A percentile compares a stretch with the other conserved stretches of the same genome.
Conservation (phyloP, 2,888 invertebrate genomes). For the Melinopterus prodromus region DNA sequence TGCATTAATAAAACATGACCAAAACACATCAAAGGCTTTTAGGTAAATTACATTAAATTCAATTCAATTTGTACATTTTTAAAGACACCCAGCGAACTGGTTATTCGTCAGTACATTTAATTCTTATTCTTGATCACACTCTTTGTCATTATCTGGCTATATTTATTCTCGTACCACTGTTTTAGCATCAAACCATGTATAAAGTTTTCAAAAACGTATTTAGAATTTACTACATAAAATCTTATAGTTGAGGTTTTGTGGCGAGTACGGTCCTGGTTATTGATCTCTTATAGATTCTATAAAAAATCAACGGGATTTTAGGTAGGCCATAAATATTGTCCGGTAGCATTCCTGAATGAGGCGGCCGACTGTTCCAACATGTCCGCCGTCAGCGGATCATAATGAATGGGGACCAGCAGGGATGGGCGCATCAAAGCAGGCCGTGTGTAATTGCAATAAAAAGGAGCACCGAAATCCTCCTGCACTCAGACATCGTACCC, state of each 20-base stretch:
- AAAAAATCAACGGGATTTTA: conserved; percentile 53
- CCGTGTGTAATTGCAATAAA: conserved; percentile 48
- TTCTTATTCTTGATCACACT: too few relatives aligned
- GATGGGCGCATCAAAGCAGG: conserved; percentile 38
- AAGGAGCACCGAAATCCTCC: conserved; percentile 24
- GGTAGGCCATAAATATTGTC: conserved; percentile 57
- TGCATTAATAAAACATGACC: too few relatives aligned
- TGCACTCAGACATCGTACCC: conserved; percentile 19
- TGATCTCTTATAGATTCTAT: conserved; percentile 54
- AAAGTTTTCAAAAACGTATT: too few relatives aligned
- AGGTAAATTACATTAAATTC: too few relatives aligned
- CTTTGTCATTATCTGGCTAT: too few relatives aligned
- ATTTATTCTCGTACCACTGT: too few relatives aligned
- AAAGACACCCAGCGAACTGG: too few relatives aligned
- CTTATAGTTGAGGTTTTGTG: conserved; percentile 4
- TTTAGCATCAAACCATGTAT: too few relatives aligned
- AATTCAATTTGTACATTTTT: too few relatives aligned
- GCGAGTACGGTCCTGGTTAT: conserved; percentile 47
- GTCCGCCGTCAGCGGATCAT: conserved; percentile 54
- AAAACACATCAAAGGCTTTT: too few relatives aligned
- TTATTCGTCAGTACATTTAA: too few relatives aligned
- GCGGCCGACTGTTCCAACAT: conserved; percentile 57
- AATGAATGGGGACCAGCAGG: conserved; percentile 54
- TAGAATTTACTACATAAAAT: neutral
- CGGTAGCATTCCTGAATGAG: conserved; percentile 57